Evolutionary conservation across 2,113 vertebrate species (phyloP).

Genomic region (Neoarius graeffei): DNA sequence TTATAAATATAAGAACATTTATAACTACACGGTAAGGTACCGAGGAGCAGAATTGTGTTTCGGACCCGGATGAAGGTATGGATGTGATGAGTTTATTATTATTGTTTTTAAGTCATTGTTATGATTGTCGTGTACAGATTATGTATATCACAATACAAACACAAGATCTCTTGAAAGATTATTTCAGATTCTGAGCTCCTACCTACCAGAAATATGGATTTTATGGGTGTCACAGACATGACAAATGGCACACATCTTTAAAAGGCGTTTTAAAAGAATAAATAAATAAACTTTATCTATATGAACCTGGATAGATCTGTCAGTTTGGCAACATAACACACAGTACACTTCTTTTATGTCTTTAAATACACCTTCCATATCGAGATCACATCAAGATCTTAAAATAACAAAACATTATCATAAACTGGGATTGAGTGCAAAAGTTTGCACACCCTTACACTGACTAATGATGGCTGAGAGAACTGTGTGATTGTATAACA

Average conservation of each 20-base stretch:
- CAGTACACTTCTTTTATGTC: background rate
- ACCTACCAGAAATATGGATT: background rate
- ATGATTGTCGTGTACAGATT: background rate
- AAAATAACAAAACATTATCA: background rate
- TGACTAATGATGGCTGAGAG: background rate
- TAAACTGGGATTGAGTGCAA: background rate
- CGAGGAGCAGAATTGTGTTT: background rate
- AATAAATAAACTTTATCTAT: background rate
- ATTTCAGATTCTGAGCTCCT: background rate
- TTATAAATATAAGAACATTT: background rate
- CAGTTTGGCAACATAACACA: background rate
- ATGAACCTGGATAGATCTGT: background rate
- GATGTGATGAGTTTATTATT: background rate
- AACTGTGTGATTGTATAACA: background rate
- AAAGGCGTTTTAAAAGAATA: background rate
- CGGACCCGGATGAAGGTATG: conserved; percentile 34
- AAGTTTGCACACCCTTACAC: background rate
- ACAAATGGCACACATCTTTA: background rate
- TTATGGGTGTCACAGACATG: background rate
- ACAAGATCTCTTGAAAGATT: background rate
- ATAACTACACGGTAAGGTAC: background rate
- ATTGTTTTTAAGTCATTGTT: background rate
- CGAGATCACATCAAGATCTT: background rate
- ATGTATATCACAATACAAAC: background rate
- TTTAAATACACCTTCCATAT: background rate